A percentile compares a stretch with the other conserved stretches of the same genome.
Evolutionary conservation across 2,113 vertebrate species (phyloP).

Genomic region (Siphamia tubifer): DNA sequence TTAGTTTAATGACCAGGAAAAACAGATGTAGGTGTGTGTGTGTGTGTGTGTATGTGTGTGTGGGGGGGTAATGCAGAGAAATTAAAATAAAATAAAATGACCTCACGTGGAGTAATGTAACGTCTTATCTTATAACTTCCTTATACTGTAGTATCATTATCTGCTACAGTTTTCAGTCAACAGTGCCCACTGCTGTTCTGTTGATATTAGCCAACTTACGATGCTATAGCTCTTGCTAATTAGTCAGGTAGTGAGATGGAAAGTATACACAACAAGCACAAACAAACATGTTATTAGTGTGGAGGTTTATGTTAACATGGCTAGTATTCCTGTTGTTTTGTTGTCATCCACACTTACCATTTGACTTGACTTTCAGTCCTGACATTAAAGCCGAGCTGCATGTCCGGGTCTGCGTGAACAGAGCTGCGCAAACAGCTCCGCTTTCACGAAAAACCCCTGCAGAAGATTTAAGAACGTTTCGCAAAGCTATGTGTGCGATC

Average conservation of each 20-base stretch:
- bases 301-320: too few species aligned
- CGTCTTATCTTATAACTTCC: too few species aligned
- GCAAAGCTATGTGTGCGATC: conserved; percentile 51
- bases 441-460: conserved; percentile 47
- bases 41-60: too few species aligned
- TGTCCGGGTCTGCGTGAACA: not conserved
- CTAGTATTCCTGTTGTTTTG: fast-evolving
- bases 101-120: too few species aligned
- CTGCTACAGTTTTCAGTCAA: not conserved
- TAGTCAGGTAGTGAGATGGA: not conserved
- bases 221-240: too few species aligned
- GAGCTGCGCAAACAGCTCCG: conserved; percentile 15
- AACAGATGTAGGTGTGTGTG: too few species aligned
- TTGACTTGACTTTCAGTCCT: not conserved
- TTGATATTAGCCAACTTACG: not conserved
- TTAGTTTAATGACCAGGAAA: not conserved
- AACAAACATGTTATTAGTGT: not conserved
- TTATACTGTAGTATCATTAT: too few species aligned
- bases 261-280: not conserved
- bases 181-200: conserved; percentile 15
- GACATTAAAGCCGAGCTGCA: conserved; percentile 1
- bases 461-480: conserved; percentile 45
- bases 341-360: conserved; percentile 27
- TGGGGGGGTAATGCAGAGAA: too few species aligned
- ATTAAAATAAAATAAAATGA: too few species aligned